phyloP scores from a whole-genome alignment of 2,888 invertebrate genomes.

The Micropterix aruncella region DNA sequence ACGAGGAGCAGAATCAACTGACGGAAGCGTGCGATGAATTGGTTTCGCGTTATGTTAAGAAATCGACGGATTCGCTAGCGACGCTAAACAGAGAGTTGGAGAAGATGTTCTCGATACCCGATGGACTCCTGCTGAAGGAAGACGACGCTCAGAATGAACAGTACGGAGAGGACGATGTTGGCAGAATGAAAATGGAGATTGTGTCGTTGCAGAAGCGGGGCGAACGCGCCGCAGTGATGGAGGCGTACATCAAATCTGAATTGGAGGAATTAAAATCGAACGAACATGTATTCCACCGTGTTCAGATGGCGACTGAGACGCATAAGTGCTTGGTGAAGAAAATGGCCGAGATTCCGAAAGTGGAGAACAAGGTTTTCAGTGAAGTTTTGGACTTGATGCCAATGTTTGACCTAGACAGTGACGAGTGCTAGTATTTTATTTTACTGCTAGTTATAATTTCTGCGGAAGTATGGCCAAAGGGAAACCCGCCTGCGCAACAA shows the following conservation, averaged over 20 bases:
- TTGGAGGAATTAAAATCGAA: constrained; percentile 22
- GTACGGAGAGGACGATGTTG: constrained; percentile 23
- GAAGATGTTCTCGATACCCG: constrained; percentile 23
- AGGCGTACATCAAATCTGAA: constrained; percentile 19
- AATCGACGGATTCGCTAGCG: constrained; percentile 24
- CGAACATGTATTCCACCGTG: constrained; percentile 13
- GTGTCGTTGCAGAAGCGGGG: constrained; percentile 19
- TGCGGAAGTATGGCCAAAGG: too few species aligned
- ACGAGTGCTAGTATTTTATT: too few species aligned
- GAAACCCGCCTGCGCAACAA: too few species aligned
- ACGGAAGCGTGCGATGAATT: constrained; percentile 27
- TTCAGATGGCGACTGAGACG: not conserved
- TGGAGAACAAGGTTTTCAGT: too few species aligned
- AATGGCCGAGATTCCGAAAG: not conserved
- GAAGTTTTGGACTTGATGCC: too few species aligned
- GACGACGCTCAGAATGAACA: constrained; percentile 28
- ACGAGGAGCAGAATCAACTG: constrained; percentile 25
- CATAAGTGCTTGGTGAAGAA: not conserved
- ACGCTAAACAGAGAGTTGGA: constrained; percentile 29
- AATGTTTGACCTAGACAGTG: too few species aligned
- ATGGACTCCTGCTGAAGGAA: constrained; percentile 26
- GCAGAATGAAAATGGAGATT: constrained; percentile 26
- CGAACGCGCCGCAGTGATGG: constrained; percentile 28
- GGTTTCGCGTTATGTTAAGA: constrained; percentile 21
- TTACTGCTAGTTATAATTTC: too few species aligned